Evolutionary conservation across 2,888 invertebrate species (phyloP).

Genomic region (Sarcophaga subvicina): DNA sequence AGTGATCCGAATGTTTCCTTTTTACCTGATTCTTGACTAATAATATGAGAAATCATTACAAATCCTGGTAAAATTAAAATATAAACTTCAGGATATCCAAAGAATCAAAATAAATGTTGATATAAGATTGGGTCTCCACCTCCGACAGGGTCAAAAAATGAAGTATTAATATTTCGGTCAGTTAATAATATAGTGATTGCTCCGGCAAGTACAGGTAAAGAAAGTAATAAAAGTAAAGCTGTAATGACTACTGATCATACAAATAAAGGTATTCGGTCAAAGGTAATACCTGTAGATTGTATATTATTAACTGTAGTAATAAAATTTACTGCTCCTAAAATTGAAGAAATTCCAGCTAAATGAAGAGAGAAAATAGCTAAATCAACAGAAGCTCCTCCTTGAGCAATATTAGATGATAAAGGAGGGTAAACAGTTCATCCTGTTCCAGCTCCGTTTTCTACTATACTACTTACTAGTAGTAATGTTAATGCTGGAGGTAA

Average conservation of each 20-base stretch:
- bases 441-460: conserved; percentile 88
- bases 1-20: conserved; percentile 88
- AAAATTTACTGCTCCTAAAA: conserved; percentile 91
- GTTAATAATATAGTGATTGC: conserved; percentile 91
- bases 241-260: conserved; percentile 88
- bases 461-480: conserved; percentile 85
- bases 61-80: conserved; percentile 93
- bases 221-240: conserved; percentile 85
- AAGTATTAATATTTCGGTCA: conserved; percentile 91
- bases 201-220: conserved; percentile 89
- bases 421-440: conserved; percentile 92
- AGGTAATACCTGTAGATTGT: conserved; percentile 84
- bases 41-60: conserved; percentile 91
- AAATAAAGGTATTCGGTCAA: conserved; percentile 88
- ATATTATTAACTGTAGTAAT: conserved; percentile 90
- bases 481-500: conserved; percentile 87
- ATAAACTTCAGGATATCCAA: conserved; percentile 94
- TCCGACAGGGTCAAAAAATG: conserved; percentile 91
- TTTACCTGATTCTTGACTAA: conserved; percentile 89
- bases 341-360: conserved; percentile 88
- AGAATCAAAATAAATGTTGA: conserved; percentile 94
- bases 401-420: conserved; percentile 85
- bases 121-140: conserved; percentile 92
- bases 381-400: conserved; percentile 87
- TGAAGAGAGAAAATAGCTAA: conserved; percentile 90